phyloP scores from a whole-genome alignment of 2,113 vertebrate species.

The Ptilorrhoa leucosticta region DNA sequence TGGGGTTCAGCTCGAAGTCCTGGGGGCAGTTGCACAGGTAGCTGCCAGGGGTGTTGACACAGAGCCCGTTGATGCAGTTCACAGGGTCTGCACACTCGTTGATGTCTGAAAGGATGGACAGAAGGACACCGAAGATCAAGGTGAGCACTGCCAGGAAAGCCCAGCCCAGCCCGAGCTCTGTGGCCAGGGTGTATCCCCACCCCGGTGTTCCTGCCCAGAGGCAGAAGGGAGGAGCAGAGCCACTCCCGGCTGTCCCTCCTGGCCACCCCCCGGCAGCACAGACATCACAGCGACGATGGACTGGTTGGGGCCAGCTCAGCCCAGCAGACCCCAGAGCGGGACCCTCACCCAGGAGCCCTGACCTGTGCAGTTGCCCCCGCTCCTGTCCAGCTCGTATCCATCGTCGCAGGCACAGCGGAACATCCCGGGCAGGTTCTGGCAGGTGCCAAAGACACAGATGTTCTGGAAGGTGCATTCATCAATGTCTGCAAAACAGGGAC shows the following conservation, averaged over 20 bases:
- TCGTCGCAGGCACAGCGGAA: conserved; percentile 89
- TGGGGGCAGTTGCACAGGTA: conserved; percentile 90
- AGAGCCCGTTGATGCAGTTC: conserved; percentile 92
- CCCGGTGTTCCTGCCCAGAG: not conserved
- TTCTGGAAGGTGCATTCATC: conserved; percentile 93
- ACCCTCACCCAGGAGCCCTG: not conserved
- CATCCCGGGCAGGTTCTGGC: conserved; percentile 93
- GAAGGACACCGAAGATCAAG: not conserved
- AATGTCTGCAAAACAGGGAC: conserved; percentile 77
- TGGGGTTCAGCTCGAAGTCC: conserved; percentile 92
- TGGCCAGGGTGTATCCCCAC: rapidly evolving
- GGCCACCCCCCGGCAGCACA: not conserved
- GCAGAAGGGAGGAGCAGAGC: not conserved
- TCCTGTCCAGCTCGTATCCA: conserved; percentile 88
- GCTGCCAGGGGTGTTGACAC: conserved; percentile 89
- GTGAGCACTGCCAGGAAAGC: not conserved
- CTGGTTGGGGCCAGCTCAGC: not conserved
- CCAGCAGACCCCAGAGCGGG: not conserved
- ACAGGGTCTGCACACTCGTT: conserved; percentile 90
- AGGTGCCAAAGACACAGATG: conserved; percentile 90
- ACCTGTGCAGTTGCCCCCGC: conserved; percentile 93
- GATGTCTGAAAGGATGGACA: conserved; percentile 74
- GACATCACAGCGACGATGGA: rapidly evolving
- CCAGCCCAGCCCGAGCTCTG: not conserved
- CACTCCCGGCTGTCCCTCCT: not conserved